Conservation (phyloP, 2,113 vertebrate genomes). For the Megaceryle torquata region DNA sequence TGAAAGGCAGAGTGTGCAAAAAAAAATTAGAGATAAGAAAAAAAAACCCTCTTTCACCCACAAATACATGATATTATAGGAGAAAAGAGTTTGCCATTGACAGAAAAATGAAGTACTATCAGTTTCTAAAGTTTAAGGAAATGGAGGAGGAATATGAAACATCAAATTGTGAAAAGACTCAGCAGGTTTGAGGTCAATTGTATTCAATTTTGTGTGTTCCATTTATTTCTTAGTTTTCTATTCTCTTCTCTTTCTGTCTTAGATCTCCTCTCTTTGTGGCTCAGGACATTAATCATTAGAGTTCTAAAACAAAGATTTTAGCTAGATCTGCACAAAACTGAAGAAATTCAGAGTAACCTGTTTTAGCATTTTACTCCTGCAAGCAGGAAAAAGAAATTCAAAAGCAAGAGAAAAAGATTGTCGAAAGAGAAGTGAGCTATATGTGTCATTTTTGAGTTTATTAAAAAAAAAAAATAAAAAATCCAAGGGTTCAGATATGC, state of each 20-base stretch:
- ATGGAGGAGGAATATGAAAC: background rate
- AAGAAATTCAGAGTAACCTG: constrained; percentile 14
- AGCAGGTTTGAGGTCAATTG: constrained; percentile 27
- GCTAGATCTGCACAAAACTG: constrained; percentile 48
- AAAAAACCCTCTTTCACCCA: background rate
- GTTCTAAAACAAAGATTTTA: constrained; percentile 43
- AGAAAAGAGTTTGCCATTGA: background rate
- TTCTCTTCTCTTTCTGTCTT: constrained; percentile 19
- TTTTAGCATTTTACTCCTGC: background rate
- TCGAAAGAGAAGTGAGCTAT: background rate
- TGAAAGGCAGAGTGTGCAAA: background rate
- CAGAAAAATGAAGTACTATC: background rate
- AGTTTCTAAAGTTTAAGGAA: constrained; percentile 8
- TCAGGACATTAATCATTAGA: constrained; percentile 54
- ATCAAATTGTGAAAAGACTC: constrained; percentile 38
- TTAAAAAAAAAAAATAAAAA: background rate
- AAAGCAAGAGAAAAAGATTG: background rate
- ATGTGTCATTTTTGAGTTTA: background rate
- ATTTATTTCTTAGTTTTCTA: constrained; percentile 44
- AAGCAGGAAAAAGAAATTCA: background rate
- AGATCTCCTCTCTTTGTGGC: background rate
- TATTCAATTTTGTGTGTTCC: background rate
- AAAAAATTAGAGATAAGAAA: background rate
- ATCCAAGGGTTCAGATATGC: background rate
- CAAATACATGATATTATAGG: background rate